Base-by-base conservation (phyloP, 2,797 vertebrate species). In the Crax fasciolata region DNA sequence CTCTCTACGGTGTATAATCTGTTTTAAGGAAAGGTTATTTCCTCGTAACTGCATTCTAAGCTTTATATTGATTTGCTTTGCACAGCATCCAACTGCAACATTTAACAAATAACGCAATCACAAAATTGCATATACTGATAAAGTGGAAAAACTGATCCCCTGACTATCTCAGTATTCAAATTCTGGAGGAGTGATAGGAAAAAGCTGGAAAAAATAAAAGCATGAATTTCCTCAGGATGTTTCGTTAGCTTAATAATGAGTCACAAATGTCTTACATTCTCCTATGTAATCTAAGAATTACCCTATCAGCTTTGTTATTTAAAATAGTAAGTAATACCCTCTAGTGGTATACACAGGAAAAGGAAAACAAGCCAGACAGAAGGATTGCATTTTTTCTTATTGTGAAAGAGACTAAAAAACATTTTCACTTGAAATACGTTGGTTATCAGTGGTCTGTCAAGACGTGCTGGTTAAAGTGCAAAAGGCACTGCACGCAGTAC, bases 271-370 rank as follows among this genome's bases (percentile, higher is more conserved):
- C 46, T 87, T 87, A 16, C 25, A 7, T 66, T 79, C 49, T 58
- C 30, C 66, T 41, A 0, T 38, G 61, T 51, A 68, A 85, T 83
- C 68, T 68, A 92, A 85, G 67, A 77, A 95, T 65, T 46, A 74
- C 43, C 66, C 88, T 62, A 41, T 55, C 55, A 30, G 43, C 17
- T 28, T 76, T 32, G n/a, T 71, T 85, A 52, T 78, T 92, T 89
- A 27, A 77, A 65, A 72, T 25, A 84, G 85, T 52, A 66, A 88
- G 68, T 77, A 83, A 89, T 93, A 92, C 94, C 93, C 93, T 96
- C 94, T 96, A 96, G 92, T 92, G 94, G 94, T 78, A 75, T 51
- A 72, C 18, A 10, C 0, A 70, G 78, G 83, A 88, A 84, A 58
- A 59, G 38, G 54, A 67, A 91, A 88, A 86, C 38, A 54, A 93